These are phyloP conservation scores for Lacanobia wlatinum DNA, from an alignment of 2,888 invertebrate species.

Conservation along the genomic window DNA sequence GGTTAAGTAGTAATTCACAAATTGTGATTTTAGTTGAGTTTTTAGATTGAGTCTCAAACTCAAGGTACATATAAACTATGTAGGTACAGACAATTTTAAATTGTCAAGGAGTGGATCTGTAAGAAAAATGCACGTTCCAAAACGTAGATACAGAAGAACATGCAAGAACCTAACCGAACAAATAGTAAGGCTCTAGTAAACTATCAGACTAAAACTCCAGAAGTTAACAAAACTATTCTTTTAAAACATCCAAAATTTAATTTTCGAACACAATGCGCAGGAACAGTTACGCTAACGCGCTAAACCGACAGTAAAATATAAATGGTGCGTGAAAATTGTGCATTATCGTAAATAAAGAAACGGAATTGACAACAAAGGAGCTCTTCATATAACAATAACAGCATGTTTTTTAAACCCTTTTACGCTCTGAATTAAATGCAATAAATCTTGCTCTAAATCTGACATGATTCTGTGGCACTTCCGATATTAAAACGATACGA, in stretches of 20 bases:
- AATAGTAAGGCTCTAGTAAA: no score
- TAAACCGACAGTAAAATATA: slow-evolving; percentile 76
- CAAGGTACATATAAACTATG: no score
- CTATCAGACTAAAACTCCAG: no score
- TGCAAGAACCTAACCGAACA: no score
- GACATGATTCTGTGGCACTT: slow-evolving; percentile 56
- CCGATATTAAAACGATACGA: slow-evolving; percentile 44
- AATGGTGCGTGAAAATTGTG: slow-evolving; percentile 83
- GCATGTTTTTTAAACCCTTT: slow-evolving; percentile 75
- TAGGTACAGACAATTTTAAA: neutral
- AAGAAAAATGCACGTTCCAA: neutral
- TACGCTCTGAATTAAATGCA: slow-evolving; percentile 71
- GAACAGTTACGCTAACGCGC: slow-evolving; percentile 62
- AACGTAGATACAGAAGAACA: neutral
- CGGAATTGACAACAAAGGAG: slow-evolving; percentile 73
- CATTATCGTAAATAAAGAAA: slow-evolving; percentile 84
- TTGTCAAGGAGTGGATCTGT: neutral
- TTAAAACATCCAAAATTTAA: slow-evolving; percentile 29
- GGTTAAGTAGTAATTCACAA: no score
- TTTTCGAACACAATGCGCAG: slow-evolving; percentile 47
- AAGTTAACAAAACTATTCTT: neutral
- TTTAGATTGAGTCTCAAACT: no score
- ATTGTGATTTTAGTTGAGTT: no score
- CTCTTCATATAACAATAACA: slow-evolving; percentile 75
- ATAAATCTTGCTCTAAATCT: slow-evolving; percentile 78